Evolutionary conservation across 2,888 invertebrate species (phyloP).

Genomic region (Scelioninae gen. 2): DNA sequence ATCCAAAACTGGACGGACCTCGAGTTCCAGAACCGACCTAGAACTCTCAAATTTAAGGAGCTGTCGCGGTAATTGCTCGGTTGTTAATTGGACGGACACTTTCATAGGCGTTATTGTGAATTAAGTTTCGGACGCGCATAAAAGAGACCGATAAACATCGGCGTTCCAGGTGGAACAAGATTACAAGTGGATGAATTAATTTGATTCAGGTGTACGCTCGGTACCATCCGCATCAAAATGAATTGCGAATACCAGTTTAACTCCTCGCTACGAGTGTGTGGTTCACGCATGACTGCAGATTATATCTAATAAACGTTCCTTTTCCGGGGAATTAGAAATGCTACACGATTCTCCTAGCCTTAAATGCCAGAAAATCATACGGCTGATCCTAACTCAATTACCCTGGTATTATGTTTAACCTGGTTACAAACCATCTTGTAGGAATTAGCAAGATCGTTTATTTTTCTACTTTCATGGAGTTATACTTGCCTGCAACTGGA

Average conservation of each 20-base stretch:
- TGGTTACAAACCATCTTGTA: constrained; percentile 9
- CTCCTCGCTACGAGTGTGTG: constrained; percentile 39
- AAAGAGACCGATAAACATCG: constrained; percentile 28
- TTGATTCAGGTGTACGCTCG: constrained; percentile 34
- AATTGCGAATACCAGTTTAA: constrained; percentile 55
- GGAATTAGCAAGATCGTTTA: constrained; percentile 36
- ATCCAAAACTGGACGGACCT: background rate
- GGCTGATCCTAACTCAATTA: constrained; percentile 55
- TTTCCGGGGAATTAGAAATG: constrained; percentile 48
- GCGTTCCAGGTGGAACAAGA: constrained; percentile 24
- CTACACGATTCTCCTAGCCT: constrained; percentile 45
- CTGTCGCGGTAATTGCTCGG: no score
- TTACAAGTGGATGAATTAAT: constrained; percentile 55
- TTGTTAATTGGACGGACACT: constrained; percentile 1
- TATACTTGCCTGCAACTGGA: no score
- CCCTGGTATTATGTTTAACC: constrained; percentile 31
- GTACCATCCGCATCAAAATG: constrained; percentile 49
- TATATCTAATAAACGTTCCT: constrained; percentile 56
- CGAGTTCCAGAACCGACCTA: background rate
- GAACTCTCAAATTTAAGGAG: no score
- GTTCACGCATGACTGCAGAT: constrained; percentile 57
- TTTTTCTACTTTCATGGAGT: constrained; percentile 13
- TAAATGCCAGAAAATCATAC: constrained; percentile 56
- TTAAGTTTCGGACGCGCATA: no score
- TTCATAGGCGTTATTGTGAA: no score